phyloP scores from a whole-genome alignment of 2,113 vertebrate genomes.

The Tor tambroides region DNA sequence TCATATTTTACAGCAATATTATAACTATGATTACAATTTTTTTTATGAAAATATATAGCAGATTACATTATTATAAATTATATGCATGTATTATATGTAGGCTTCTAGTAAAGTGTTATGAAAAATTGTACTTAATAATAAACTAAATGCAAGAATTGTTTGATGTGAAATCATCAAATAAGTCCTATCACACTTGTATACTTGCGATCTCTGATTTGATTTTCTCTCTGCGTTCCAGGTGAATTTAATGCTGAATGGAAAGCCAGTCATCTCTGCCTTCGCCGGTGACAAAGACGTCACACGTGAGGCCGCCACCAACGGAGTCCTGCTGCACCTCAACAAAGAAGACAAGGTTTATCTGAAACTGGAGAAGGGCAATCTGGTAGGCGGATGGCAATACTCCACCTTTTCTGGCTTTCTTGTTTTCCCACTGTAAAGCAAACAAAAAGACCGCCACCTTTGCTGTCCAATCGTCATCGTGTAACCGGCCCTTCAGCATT shows the following conservation, averaged over 20 bases:
- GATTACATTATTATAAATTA: not conserved
- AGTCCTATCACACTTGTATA: not conserved
- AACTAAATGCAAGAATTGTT: no score
- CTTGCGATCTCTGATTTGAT: not conserved
- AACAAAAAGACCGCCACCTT: constrained; percentile 30
- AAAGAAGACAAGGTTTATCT: constrained; percentile 99
- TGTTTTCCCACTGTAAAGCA: constrained; percentile 91
- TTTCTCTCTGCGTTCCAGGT: constrained; percentile 77
- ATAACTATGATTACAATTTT: no score
- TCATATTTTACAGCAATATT: no score
- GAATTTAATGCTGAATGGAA: constrained; percentile 97
- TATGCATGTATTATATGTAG: no score
- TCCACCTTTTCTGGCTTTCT: constrained; percentile 98
- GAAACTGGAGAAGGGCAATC: constrained; percentile 97
- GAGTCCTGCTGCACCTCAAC: constrained; percentile 93
- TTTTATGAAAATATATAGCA: not conserved
- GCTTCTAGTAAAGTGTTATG: not conserved
- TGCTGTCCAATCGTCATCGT: constrained; percentile 56
- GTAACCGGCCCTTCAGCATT: constrained; percentile 46
- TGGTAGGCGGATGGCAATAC: constrained; percentile 98
- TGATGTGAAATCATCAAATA: not conserved
- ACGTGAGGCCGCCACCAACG: constrained; percentile 96
- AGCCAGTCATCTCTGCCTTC: constrained; percentile 97
- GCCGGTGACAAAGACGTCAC: constrained; percentile 98
- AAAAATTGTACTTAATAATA: not conserved